phyloP scores from a whole-genome alignment of 2,113 vertebrate genomes.

The Taurulus bubalis region DNA sequence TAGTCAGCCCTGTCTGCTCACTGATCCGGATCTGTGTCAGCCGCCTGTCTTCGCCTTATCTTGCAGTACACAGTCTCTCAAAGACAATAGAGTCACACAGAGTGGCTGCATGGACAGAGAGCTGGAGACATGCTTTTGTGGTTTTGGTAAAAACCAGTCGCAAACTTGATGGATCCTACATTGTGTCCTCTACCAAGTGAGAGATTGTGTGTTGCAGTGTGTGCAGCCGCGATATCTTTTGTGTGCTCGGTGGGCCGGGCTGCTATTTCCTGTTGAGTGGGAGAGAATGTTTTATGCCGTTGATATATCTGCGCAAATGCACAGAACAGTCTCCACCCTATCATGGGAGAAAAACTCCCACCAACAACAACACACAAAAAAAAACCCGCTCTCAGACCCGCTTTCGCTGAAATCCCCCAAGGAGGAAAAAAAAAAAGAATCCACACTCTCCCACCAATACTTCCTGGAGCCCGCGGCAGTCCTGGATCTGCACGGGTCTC shows the following conservation, averaged over 20 bases:
- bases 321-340: slow-evolving; percentile 65
- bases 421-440: slow-evolving; percentile 50
- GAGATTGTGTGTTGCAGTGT: background rate
- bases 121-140: slow-evolving; percentile 22
- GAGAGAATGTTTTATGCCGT: slow-evolving; percentile 47
- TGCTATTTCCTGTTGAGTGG: slow-evolving; percentile 63
- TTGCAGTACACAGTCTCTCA: slow-evolving; percentile 34
- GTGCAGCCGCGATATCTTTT: slow-evolving; percentile 32
- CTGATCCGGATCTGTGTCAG: slow-evolving; percentile 22
- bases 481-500: slow-evolving; percentile 66
- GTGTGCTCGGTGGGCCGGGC: slow-evolving; percentile 41
- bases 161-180: background rate
- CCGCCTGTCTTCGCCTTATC: slow-evolving; percentile 56
- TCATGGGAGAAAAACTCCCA: slow-evolving; percentile 75
- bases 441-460: slow-evolving; percentile 56
- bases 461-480: slow-evolving; percentile 71
- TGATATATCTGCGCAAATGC: slow-evolving; percentile 51
- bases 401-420: slow-evolving; percentile 56
- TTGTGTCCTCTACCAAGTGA: background rate
- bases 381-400: slow-evolving; percentile 19
- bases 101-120: slow-evolving; percentile 16
- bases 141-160: slow-evolving; percentile 6
- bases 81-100: slow-evolving; percentile 49
- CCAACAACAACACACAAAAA: slow-evolving; percentile 21
- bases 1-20: slow-evolving; percentile 54